Evolutionary conservation across 2,797 vertebrate genomes (phyloP), one percentile per base, ranked within the genome.

Genomic region (Sebastes jordani): DNA sequence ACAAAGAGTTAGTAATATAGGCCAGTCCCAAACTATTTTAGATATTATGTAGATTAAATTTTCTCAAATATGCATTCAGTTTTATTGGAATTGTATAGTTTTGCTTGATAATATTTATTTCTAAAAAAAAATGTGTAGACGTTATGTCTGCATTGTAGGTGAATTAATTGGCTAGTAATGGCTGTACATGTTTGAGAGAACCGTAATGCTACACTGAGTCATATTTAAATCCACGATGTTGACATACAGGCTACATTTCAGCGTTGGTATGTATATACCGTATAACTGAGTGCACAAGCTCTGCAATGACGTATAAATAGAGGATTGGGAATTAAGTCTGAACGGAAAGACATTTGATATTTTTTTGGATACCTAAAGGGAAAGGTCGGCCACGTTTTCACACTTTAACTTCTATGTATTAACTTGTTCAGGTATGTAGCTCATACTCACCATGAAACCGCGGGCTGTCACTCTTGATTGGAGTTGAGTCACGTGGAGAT

Each of bases 401-500:
- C 62, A 23, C 54, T 72, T 11, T 14, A 11, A 3, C 30, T 22
- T 52, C 36, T 54, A 6, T 62, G 25, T 56, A 63, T 49, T 42
- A 29, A 63, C 30, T 70, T 63, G 13, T 29, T 29, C 27, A 29
- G 27, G 27, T 29, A 29, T 29, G 3, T 52, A 27, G 54, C 65
- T 82, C 65, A 69, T 55, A 3, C 60, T 63, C 59, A 49, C 61
- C 1, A 2, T 65, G 16, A 62, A 80, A 59, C 58, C 60, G 11
- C 74, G 49, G 59, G 18, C 64, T 36, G 56, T 69, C 65, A 75
- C 36, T 29, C 73, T 74, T 22, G 11, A 14, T 49, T 67, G 16
- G 61, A 38, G 54, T 32, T 71, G 32, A 69, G 54, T 82, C 68
- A 54, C 61, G 54, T n/a, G 11, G 30, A 77, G 60, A 60, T 69